A percentile compares a stretch with the other conserved stretches of the same genome.
Conservation (phyloP, 2,113 vertebrate genomes). For the Nycticorax nycticorax region DNA sequence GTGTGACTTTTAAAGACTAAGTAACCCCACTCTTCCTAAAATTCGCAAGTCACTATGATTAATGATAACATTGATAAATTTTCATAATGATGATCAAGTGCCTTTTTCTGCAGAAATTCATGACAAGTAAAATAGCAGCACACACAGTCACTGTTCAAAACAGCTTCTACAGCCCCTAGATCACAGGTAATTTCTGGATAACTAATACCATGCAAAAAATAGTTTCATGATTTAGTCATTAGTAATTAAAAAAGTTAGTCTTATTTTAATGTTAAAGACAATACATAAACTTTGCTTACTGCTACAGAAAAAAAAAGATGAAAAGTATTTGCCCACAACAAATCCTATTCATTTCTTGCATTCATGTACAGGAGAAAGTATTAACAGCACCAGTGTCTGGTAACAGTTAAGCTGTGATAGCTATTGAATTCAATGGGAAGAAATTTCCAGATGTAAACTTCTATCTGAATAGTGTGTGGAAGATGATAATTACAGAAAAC, state of each 20-base stretch:
- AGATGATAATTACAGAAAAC: not conserved
- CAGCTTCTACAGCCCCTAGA: not conserved
- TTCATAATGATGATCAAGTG: not conserved
- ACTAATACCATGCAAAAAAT: rapidly evolving
- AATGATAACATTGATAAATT: not conserved
- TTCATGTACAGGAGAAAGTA: not conserved
- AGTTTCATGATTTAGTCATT: not conserved
- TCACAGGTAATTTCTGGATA: not conserved
- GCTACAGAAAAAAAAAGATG: not conserved
- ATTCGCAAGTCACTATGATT: not conserved
- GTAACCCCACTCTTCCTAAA: not conserved
- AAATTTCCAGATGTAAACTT: not conserved
- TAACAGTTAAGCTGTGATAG: not conserved
- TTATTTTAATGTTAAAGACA: not conserved
- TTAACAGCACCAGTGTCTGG: not conserved
- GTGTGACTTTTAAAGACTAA: not conserved
- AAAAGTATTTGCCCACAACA: not conserved
- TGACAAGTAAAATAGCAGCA: not conserved
- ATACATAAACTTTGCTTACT: not conserved
- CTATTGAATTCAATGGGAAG: not conserved
- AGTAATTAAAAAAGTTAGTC: not conserved
- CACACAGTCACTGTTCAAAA: not conserved
- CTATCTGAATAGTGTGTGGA: not conserved
- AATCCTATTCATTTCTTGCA: not conserved
- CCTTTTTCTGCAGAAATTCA: not conserved